Conservation (phyloP, 2,888 invertebrate species). For the Shargacucullia verbasci region DNA sequence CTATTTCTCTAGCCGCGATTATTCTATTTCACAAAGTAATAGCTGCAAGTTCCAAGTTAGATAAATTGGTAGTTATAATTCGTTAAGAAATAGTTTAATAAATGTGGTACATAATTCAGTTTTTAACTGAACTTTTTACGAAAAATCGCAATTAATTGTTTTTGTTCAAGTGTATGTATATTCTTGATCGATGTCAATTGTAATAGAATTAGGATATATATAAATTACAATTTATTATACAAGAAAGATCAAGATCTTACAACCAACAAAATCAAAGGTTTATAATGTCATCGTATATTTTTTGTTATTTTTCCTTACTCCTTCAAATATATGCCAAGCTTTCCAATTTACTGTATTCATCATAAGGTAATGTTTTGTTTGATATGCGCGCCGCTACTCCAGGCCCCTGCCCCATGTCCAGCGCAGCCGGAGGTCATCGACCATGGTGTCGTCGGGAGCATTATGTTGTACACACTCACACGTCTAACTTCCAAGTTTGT, state of each 20-base stretch:
- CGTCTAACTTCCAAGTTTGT: slow-evolving; percentile 52
- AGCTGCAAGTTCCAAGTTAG: slow-evolving; percentile 35
- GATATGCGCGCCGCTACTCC: slow-evolving; percentile 75
- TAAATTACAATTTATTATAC: no score
- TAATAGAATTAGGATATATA: no score
- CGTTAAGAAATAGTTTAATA: slow-evolving; percentile 29
- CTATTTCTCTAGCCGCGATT: slow-evolving; percentile 54
- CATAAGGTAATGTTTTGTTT: slow-evolving; percentile 61
- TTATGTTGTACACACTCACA: slow-evolving; percentile 42
- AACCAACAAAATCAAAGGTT: no score
- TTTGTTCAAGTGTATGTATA: not conserved
- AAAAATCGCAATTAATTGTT: not conserved
- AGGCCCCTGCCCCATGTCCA: slow-evolving; percentile 72
- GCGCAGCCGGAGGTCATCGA: slow-evolving; percentile 74
- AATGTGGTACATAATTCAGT: slow-evolving; percentile 1
- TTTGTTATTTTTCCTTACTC: not conserved
- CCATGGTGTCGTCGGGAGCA: slow-evolving; percentile 67
- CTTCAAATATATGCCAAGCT: slow-evolving; percentile 22
- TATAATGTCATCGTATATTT: no score
- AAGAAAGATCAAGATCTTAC: no score
- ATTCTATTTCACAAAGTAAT: slow-evolving; percentile 52
- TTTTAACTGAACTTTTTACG: slow-evolving; percentile 2
- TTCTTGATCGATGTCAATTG: no score
- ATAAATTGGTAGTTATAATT: slow-evolving; percentile 32
- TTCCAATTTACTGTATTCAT: slow-evolving; percentile 43